Percentiles rank a stretch among this genome's conserved stretches.
Conservation (phyloP, 1,140 invertebrate species). For the Drosophila nikananu region DNA sequence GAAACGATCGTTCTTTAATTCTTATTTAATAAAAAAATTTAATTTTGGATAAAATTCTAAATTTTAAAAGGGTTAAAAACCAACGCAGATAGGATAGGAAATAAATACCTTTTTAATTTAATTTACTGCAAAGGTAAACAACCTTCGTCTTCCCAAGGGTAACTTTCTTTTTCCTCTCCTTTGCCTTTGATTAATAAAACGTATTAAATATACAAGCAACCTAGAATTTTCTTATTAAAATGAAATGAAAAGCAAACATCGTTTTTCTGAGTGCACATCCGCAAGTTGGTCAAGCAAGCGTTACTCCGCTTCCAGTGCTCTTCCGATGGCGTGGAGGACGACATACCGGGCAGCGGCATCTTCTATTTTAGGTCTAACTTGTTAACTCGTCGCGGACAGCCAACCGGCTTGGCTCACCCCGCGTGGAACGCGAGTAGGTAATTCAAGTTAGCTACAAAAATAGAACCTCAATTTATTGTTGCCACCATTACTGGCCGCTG, state of each 20-base stretch:
- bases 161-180: background rate
- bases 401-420: slow-evolving; percentile 23
- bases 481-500: slow-evolving; percentile 33
- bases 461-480: slow-evolving; percentile 82
- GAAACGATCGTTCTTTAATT: too few relatives aligned
- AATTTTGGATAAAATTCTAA: too few relatives aligned
- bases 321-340: slow-evolving; percentile 33
- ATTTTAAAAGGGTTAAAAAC: too few relatives aligned
- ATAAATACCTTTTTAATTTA: background rate
- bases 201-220: background rate
- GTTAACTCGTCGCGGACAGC: slow-evolving; percentile 56
- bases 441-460: slow-evolving; percentile 82
- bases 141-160: too few relatives aligned
- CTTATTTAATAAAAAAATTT: too few relatives aligned
- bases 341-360: slow-evolving; percentile 34
- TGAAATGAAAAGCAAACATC: too few relatives aligned
- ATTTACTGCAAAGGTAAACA: too few relatives aligned
- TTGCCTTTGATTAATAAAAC: background rate
- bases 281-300: slow-evolving; percentile 61
- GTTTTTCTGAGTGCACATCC: slow-evolving; percentile 7
- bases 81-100: too few relatives aligned
- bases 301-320: slow-evolving; percentile 16
- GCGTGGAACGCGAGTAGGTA: slow-evolving; percentile 42
- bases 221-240: too few relatives aligned
- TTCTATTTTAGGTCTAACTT: slow-evolving; percentile 82